Evolutionary conservation across 2,888 invertebrate species (phyloP).

Genomic region (Drosophila anceps): DNA sequence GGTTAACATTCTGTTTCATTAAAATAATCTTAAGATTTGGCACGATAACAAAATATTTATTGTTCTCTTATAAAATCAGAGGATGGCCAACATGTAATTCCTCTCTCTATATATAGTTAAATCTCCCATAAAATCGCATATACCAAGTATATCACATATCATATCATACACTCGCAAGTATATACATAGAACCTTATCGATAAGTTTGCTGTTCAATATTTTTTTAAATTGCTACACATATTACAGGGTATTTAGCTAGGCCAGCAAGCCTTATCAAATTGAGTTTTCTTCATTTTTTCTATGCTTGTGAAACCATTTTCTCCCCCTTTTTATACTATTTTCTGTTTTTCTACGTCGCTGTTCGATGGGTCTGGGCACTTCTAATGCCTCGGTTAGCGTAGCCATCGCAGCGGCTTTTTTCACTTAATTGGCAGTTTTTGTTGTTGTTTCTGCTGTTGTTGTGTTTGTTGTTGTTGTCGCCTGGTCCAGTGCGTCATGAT

Average conservation of each 20-base stretch:
- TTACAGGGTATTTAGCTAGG: neutral
- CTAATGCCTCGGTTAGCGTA: conserved; percentile 50
- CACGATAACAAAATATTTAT: too few species aligned
- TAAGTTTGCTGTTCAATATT: too few species aligned
- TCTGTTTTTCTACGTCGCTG: conserved; percentile 11
- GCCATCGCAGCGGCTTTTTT: conserved; percentile 56
- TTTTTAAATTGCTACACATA: neutral
- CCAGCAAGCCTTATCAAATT: neutral
- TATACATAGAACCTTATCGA: too few species aligned
- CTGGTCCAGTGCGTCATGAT: conserved; percentile 43
- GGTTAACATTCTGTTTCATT: neutral
- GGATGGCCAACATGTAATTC: too few species aligned
- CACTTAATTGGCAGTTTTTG: conserved; percentile 72
- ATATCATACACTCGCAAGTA: too few species aligned
- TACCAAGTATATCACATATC: too few species aligned
- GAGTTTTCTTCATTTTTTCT: conserved; percentile 1
- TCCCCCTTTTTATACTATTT: conserved; percentile 14
- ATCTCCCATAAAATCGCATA: too few species aligned
- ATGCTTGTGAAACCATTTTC: conserved; percentile 3
- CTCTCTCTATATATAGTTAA: too few species aligned
- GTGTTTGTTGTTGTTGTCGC: conserved; percentile 14
- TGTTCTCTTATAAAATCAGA: too few species aligned
- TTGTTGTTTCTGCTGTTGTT: conserved; percentile 2
- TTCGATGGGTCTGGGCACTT: conserved; percentile 33
- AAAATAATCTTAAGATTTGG: neutral